A percentile compares a stretch with the other conserved stretches of the same genome.
phyloP scores from a whole-genome alignment of 2,888 invertebrate species.

The Sympetrum striolatum region DNA sequence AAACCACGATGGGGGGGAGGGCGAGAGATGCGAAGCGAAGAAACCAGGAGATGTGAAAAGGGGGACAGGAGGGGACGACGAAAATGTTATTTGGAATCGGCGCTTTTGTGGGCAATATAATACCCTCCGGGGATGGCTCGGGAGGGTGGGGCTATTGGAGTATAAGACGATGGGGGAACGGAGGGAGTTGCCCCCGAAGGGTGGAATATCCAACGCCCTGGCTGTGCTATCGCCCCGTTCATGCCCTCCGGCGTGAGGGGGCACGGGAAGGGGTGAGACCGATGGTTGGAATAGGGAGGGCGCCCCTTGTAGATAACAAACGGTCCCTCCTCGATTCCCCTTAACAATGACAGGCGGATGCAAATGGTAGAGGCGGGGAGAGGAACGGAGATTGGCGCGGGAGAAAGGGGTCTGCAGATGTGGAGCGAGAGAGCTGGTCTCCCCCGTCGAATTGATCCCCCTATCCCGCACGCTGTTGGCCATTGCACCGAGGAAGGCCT shows the following conservation, averaged over 20 bases:
- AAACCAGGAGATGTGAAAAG: neutral
- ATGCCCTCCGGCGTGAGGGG: constrained; percentile 31
- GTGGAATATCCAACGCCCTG: neutral
- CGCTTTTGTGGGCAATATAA: neutral
- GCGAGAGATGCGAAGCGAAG: neutral
- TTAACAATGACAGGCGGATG: neutral
- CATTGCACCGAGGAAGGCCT: neutral
- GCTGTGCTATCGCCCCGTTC: neutral
- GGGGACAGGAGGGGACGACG: neutral
- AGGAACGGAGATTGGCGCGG: neutral
- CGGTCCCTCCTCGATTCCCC: neutral
- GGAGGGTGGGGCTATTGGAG: neutral
- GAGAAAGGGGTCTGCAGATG: neutral
- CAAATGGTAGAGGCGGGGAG: neutral
- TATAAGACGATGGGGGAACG: neutral
- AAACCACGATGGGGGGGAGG: neutral
- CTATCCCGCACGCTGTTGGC: neutral
- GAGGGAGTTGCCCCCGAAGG: neutral
- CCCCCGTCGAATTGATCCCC: neutral
- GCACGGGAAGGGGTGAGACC: constrained; percentile 37
- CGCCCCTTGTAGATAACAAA: neutral
- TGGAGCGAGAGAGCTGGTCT: neutral
- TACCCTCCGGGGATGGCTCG: neutral
- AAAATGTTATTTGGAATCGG: neutral
- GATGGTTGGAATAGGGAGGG: neutral